Evolutionary conservation across 2,113 vertebrate genomes (phyloP), one percentile per base, ranked within the genome.

Genomic region (Neotragus moschatus): DNA sequence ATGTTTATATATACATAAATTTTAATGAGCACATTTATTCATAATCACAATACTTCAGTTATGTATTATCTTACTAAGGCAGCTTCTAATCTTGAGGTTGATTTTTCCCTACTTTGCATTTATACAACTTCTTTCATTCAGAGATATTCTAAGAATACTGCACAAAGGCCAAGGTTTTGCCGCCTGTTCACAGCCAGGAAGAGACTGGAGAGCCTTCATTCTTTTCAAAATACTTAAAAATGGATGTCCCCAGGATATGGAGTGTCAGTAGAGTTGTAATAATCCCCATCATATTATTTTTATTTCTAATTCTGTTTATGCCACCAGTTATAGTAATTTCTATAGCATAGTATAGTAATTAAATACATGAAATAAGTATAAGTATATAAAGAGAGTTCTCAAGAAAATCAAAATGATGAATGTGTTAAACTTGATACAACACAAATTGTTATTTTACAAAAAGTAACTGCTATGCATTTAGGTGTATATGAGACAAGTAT

Each of bases 291-390:
- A 61, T 53, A 66, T 89, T 94, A 84, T 87, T 94, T 92, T 85
- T 23, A 82, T 66, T 90, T 85, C 13, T 75, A 86, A 66, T 66
- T 33, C 36, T 91, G 30, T 75, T 96, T 94, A 88, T 81, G 49
- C 11, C 23, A 33, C 9, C 39, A 79, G 15, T 45, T 61, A 86
- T 30, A 86, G 1, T 90, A 93, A 85, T 63, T 91, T 36, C 14
- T 66, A 10, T 39, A 39, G 17, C 26, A 73, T 23, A 25, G n/a
- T 70, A 43, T 88, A 94, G 77, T 28, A 84, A 56, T 89, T 96
- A 94, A 91, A 91, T 95, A 79, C 3, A 90, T 80, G 26, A 96
- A 97, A 63, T 97, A 87, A 95, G 28, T 91, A 61, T 25, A 90
- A 87, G 23, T 79, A 93, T 58, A 39, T 56, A 75, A 66, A 84